Evolutionary conservation across 2,888 invertebrate species (phyloP).

Genomic region (Yponomeuta plumbellus): DNA sequence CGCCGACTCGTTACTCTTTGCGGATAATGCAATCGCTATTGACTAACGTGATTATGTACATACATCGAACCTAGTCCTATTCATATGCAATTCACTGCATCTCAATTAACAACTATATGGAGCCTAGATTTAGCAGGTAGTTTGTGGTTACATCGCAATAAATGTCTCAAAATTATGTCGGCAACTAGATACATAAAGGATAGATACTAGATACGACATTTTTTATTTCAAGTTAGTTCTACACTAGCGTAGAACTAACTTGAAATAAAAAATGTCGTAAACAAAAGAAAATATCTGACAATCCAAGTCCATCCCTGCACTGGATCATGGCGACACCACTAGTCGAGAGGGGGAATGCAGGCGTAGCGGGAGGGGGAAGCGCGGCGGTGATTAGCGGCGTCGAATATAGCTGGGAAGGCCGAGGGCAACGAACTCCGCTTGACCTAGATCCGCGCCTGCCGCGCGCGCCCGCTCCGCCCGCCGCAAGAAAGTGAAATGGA

Average conservation of each 20-base stretch:
- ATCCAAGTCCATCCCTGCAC: conserved; percentile 40
- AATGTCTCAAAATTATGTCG: too few relatives aligned
- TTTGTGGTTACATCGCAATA: too few relatives aligned
- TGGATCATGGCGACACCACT: background rate
- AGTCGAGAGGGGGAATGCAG: background rate
- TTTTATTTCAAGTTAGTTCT: background rate
- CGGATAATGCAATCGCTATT: conserved; percentile 50
- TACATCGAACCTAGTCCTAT: background rate
- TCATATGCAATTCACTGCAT: conserved; percentile 3
- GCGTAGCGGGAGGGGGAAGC: conserved; percentile 41
- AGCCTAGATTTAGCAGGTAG: background rate
- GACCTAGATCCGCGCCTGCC: conserved; percentile 61
- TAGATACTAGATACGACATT: too few relatives aligned
- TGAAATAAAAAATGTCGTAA: background rate
- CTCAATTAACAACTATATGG: background rate
- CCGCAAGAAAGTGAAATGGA: conserved; percentile 68
- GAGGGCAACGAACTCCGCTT: conserved; percentile 75
- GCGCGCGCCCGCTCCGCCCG: conserved; percentile 31
- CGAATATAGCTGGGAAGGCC: conserved; percentile 75
- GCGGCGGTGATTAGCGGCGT: conserved; percentile 62
- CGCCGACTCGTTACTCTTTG: conserved; percentile 39
- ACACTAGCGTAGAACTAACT: background rate
- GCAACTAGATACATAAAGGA: too few relatives aligned
- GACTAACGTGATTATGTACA: conserved; percentile 30
- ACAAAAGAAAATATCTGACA: background rate